Percentiles rank a stretch among this genome's conserved stretches.
phyloP scores from a whole-genome alignment of 2,888 invertebrate genomes.

The Agrochola lychnidis region DNA sequence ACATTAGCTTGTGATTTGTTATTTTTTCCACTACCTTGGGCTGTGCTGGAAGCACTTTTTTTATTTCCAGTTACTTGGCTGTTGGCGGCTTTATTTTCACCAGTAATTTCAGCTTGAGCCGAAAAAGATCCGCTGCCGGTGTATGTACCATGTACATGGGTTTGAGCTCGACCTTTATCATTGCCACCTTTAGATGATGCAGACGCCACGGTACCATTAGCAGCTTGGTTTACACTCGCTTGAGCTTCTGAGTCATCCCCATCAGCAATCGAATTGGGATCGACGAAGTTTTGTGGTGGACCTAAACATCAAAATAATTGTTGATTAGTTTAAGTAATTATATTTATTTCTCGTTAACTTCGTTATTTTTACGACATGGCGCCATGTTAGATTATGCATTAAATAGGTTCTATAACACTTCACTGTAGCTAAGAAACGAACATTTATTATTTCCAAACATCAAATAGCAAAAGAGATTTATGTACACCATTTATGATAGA shows the following conservation, averaged over 20 bases:
- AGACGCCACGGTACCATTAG: slow-evolving; percentile 93
- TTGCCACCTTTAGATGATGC: slow-evolving; percentile 95
- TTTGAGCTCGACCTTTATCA: slow-evolving; percentile 94
- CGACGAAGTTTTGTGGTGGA: slow-evolving; percentile 83
- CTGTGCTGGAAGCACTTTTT: slow-evolving; percentile 94
- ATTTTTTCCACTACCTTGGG: slow-evolving; percentile 93
- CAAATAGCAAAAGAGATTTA: background rate
- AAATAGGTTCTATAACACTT: background rate
- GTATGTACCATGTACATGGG: slow-evolving; percentile 95
- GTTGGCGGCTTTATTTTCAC: slow-evolving; percentile 93
- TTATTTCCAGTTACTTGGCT: slow-evolving; percentile 93
- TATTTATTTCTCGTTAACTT: background rate
- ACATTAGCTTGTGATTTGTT: slow-evolving; percentile 95
- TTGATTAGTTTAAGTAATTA: background rate
- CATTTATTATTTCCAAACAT: background rate
- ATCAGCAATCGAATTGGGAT: slow-evolving; percentile 85
- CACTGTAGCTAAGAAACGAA: background rate
- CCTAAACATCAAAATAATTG: slow-evolving; percentile 71
- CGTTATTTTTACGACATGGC: background rate
- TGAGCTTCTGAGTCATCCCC: slow-evolving; percentile 94
- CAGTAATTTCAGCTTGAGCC: slow-evolving; percentile 95
- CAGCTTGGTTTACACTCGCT: slow-evolving; percentile 90
- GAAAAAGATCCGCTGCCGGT: slow-evolving; percentile 95
- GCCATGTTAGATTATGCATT: background rate
- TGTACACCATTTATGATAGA: background rate